Conservation (phyloP, 2,113 vertebrate genomes). For the Solea solea region DNA sequence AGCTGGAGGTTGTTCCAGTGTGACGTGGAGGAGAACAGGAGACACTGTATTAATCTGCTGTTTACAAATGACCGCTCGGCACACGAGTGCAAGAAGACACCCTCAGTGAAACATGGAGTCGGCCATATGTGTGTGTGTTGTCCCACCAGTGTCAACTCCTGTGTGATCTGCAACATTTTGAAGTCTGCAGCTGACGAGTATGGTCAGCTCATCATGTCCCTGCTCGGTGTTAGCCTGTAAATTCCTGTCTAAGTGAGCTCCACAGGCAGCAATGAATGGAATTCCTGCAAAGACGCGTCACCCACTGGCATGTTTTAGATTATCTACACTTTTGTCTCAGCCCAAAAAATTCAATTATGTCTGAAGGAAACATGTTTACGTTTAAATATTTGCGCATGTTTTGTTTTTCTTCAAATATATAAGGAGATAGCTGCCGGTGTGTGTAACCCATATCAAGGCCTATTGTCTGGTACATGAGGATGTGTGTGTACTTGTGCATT, state of each 20-base stretch:
- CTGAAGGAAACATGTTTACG: background rate
- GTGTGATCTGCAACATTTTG: slow-evolving; percentile 40
- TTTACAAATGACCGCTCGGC: slow-evolving; percentile 10
- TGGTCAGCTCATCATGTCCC: slow-evolving; percentile 7
- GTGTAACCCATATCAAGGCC: background rate
- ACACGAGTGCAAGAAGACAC: background rate
- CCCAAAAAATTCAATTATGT: background rate
- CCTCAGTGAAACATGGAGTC: slow-evolving; percentile 12
- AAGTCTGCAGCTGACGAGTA: slow-evolving; percentile 39
- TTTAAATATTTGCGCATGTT: slow-evolving; percentile 9
- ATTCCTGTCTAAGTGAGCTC: slow-evolving; percentile 73
- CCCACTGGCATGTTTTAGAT: slow-evolving; percentile 33
- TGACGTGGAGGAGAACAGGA: background rate
- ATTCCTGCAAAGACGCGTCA: slow-evolving; percentile 63
- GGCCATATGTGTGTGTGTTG: too few relatives aligned
- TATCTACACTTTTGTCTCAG: slow-evolving; percentile 10
- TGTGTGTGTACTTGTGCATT: background rate
- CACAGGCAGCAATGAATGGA: slow-evolving; percentile 66
- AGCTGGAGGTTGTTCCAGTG: slow-evolving; percentile 18
- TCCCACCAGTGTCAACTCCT: background rate
- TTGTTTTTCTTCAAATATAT: background rate
- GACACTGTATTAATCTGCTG: slow-evolving; percentile 8
- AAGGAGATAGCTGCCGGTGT: background rate
- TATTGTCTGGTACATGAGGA: background rate
- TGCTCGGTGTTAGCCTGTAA: slow-evolving; percentile 60